phyloP scores from a whole-genome alignment of 1,140 invertebrate genomes.

The Caenorhabditis latens region DNA sequence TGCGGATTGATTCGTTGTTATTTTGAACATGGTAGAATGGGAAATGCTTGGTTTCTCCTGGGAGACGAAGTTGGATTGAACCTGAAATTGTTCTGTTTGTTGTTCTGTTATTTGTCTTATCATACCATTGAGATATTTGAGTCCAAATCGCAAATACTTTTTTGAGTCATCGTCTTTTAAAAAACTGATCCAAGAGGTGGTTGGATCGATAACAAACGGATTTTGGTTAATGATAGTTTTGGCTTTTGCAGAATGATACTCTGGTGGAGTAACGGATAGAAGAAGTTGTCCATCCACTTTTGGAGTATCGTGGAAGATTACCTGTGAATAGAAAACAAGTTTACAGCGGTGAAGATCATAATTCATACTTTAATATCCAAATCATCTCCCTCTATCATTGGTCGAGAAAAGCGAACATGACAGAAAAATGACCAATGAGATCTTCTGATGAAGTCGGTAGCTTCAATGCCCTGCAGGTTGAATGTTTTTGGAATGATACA shows the following conservation, averaged over 20 bases:
- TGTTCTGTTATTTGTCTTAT: background rate
- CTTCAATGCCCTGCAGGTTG: background rate
- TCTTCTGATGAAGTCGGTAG: background rate
- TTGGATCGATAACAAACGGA: slow-evolving; percentile 12
- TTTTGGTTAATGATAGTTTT: background rate
- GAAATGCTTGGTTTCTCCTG: background rate
- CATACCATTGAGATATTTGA: background rate
- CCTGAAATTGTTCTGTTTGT: background rate
- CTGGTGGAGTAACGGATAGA: background rate
- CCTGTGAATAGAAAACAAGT: background rate
- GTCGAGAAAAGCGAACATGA: slow-evolving; percentile 8
- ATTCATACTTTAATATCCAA: background rate
- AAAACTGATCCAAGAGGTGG: background rate
- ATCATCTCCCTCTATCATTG: background rate
- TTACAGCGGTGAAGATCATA: background rate
- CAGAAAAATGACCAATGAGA: background rate
- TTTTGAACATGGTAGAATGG: background rate
- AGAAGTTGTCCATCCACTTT: background rate
- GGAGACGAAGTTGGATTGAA: background rate
- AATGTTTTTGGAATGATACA: background rate
- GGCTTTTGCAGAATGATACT: background rate
- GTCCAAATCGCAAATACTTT: background rate
- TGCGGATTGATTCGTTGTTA: background rate
- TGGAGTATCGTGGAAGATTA: background rate
- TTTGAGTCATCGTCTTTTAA: background rate